Evolutionary conservation across 2,113 vertebrate species (phyloP).

Genomic region (Pedetes capensis): DNA sequence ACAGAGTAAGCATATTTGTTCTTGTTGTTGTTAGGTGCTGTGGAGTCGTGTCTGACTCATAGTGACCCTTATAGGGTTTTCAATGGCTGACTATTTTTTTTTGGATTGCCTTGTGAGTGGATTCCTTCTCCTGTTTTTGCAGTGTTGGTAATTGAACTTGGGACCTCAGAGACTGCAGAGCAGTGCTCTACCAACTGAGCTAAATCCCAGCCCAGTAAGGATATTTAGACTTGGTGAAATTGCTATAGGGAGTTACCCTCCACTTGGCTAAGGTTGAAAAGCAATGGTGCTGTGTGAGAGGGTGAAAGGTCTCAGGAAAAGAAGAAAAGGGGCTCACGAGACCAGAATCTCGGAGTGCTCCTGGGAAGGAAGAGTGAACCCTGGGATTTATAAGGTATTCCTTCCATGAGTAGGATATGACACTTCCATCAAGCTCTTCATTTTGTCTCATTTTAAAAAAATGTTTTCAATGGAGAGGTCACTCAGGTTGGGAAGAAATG

Average conservation of each 20-base stretch:
- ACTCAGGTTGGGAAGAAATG: not conserved
- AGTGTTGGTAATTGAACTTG: too few species aligned
- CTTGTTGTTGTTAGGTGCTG: too few species aligned
- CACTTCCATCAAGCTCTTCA: not conserved
- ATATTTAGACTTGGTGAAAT: not conserved
- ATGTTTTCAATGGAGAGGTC: not conserved
- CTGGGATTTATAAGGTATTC: not conserved
- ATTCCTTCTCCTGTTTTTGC: too few species aligned
- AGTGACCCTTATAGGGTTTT: too few species aligned
- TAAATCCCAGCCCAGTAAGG: too few species aligned
- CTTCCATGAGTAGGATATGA: not conserved
- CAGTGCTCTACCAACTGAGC: too few species aligned
- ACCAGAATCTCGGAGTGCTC: not conserved
- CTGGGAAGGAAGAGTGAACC: rapidly evolving
- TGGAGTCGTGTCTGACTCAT: too few species aligned
- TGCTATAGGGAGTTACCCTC: not conserved
- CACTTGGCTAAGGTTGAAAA: rapidly evolving
- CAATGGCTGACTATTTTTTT: too few species aligned
- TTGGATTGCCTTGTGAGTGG: too few species aligned
- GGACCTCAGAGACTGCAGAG: too few species aligned
- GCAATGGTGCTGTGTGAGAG: too few species aligned
- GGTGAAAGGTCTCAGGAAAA: not conserved
- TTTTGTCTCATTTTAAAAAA: not conserved
- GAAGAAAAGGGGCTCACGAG: not conserved
- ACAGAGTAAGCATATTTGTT: not conserved